phyloP scores from a whole-genome alignment of 2,888 invertebrate species.

The Aleiodes leptofemur region DNA sequence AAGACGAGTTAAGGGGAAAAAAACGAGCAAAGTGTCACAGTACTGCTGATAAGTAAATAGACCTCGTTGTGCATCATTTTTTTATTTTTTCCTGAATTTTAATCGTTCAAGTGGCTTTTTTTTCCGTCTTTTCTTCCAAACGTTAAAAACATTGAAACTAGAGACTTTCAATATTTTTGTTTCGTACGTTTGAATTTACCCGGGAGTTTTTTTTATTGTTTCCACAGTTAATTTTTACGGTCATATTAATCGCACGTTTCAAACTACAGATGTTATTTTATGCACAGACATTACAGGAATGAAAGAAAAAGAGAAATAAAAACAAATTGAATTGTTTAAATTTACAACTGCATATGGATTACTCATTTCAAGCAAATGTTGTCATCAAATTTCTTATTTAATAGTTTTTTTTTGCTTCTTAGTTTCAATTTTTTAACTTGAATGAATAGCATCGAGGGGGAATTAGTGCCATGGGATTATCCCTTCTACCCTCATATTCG shows the following conservation, averaged over 20 bases:
- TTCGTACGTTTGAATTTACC: too few relatives aligned
- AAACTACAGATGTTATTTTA: constrained; percentile 23
- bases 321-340: neutral
- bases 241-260: too few relatives aligned
- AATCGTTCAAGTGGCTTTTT: neutral
- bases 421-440: too few relatives aligned
- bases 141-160: neutral
- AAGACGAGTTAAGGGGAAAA: neutral
- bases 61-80: constrained; percentile 26
- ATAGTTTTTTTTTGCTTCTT: too few relatives aligned
- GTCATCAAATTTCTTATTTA: neutral
- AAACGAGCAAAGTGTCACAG: constrained; percentile 9
- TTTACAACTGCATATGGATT: neutral
- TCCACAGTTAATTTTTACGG: too few relatives aligned
- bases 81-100: constrained; percentile 12
- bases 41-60: constrained; percentile 22
- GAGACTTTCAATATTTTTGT: neutral
- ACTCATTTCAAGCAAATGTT: neutral
- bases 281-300: constrained; percentile 4
- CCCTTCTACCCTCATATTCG: neutral
- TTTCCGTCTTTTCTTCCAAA: neutral
- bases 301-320: neutral
- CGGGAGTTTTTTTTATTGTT: too few relatives aligned
- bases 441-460: neutral
- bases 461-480: constrained; percentile 18